A percentile compares a stretch with the other conserved stretches of the same genome.
These are phyloP conservation scores for Eumerus sabulonum DNA, from an alignment of 2,888 invertebrate genomes.

Conservation along the genomic window DNA sequence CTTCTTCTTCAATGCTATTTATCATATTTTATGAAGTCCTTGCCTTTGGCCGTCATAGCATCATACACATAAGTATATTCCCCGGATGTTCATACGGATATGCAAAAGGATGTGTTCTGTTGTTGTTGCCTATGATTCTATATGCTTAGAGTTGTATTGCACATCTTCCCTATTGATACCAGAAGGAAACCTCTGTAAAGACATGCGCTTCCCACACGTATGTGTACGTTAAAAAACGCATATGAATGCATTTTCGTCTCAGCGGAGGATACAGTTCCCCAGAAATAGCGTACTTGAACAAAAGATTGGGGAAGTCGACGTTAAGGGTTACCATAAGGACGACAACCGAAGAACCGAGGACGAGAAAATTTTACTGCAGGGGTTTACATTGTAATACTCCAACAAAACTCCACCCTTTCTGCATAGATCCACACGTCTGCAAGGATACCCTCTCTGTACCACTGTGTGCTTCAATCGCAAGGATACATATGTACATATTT, in stretches of 20 bases:
- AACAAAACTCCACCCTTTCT: too few species aligned
- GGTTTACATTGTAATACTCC: constrained; percentile 27
- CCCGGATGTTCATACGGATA: constrained; percentile 42
- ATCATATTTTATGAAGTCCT: constrained; percentile 66
- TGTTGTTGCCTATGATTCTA: constrained; percentile 37
- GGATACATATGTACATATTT: constrained; percentile 42
- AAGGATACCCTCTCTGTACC: not conserved
- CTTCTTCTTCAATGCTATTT: constrained; percentile 49
- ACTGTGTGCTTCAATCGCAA: not conserved
- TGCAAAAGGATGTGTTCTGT: constrained; percentile 36
- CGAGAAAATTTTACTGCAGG: constrained; percentile 32
- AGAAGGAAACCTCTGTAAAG: constrained; percentile 45
- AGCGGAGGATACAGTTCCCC: constrained; percentile 21
- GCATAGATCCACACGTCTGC: not conserved
- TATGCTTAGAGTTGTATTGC: constrained; percentile 46
- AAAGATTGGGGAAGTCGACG: constrained; percentile 1
- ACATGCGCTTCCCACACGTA: constrained; percentile 30
- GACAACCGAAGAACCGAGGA: constrained; percentile 13
- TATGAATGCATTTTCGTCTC: not conserved
- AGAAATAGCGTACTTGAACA: not conserved
- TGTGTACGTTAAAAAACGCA: constrained; percentile 6
- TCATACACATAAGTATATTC: constrained; percentile 21
- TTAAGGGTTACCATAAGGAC: too few species aligned
- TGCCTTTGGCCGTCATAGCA: constrained; percentile 10
- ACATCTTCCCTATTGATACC: constrained; percentile 53